Evolutionary conservation across 2,797 vertebrate species (phyloP).

Genomic region (Coregonus suidteri): DNA sequence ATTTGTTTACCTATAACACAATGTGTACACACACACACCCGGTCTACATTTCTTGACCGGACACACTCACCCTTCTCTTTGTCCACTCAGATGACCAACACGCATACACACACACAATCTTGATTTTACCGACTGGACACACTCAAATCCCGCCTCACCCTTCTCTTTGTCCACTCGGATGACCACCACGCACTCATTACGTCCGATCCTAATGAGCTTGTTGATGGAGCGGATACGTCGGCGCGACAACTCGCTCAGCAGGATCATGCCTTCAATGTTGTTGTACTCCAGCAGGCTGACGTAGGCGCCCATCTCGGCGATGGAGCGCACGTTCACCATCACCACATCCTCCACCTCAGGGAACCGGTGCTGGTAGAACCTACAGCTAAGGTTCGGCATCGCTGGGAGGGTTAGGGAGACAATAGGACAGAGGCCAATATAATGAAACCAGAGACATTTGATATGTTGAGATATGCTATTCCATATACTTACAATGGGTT

Average conservation of each 20-base stretch:
- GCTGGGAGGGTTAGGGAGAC: conserved; percentile 42
- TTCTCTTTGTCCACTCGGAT: conserved; percentile 99
- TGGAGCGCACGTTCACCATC: conserved; percentile 98
- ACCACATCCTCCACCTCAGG: conserved; percentile 99
- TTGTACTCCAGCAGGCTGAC: conserved; percentile 98
- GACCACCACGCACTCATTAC: conserved; percentile 97
- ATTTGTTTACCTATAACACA: too few species aligned
- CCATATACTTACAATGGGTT: background rate
- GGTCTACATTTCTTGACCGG: background rate
- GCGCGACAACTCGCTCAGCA: conserved; percentile 94
- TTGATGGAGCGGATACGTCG: conserved; percentile 98
- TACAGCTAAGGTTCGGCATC: conserved; percentile 96
- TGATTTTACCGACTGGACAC: background rate
- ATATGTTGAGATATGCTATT: background rate
- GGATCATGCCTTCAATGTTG: conserved; percentile 99
- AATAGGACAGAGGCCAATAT: background rate
- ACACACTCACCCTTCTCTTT: conserved; percentile 80
- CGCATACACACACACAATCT: background rate
- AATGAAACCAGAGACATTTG: background rate
- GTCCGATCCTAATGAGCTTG: conserved; percentile 98
- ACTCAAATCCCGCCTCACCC: conserved; percentile 72
- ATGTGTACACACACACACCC: too few species aligned
- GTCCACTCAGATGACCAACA: conserved; percentile 80
- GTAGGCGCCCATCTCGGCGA: conserved; percentile 98
- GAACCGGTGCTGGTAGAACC: conserved; percentile 98